These are phyloP conservation scores for Drosophila falleni DNA, from an alignment of 2,888 invertebrate genomes.

Conservation along the genomic window DNA sequence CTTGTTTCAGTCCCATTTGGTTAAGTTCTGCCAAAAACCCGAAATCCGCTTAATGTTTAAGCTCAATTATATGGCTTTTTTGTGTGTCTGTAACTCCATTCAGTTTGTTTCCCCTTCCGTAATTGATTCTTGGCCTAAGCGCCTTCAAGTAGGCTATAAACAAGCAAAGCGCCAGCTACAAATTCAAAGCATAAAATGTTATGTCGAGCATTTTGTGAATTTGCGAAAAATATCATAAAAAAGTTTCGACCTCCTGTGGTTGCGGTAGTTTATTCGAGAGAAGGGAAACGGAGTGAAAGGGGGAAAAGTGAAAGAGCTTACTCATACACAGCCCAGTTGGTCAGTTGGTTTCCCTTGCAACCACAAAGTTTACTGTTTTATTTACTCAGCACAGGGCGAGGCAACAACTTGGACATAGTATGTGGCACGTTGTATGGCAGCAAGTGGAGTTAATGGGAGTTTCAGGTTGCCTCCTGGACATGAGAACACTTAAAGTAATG, in stretches of 20 bases:
- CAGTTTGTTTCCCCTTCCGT: background rate
- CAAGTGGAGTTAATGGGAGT: conserved; percentile 47
- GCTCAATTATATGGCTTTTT: conserved; percentile 77
- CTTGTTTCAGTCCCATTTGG: conserved; percentile 16
- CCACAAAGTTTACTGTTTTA: conserved; percentile 58
- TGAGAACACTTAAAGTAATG: conserved; percentile 63
- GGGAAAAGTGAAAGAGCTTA: background rate
- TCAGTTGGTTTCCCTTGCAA: conserved; percentile 16
- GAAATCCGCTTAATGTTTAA: conserved; percentile 69
- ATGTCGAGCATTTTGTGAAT: conserved; percentile 43
- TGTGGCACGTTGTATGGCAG: conserved; percentile 26
- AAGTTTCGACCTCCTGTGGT: conserved; percentile 34
- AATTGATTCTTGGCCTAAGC: conserved; percentile 54
- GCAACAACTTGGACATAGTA: conserved; percentile 15
- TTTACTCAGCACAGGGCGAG: conserved; percentile 48
- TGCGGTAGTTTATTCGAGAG: conserved; percentile 28
- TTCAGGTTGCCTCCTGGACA: conserved; percentile 53
- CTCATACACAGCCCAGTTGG: conserved; percentile 38
- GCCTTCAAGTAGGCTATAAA: conserved; percentile 67
- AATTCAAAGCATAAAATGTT: conserved; percentile 47
- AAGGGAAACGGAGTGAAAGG: background rate
- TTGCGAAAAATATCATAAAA: conserved; percentile 49
- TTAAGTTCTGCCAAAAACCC: conserved; percentile 23
- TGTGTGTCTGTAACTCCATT: conserved; percentile 10
- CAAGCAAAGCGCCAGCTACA: conserved; percentile 35